Conservation (phyloP, 1,140 invertebrate species). For the Harpegnathos saltator region DNA sequence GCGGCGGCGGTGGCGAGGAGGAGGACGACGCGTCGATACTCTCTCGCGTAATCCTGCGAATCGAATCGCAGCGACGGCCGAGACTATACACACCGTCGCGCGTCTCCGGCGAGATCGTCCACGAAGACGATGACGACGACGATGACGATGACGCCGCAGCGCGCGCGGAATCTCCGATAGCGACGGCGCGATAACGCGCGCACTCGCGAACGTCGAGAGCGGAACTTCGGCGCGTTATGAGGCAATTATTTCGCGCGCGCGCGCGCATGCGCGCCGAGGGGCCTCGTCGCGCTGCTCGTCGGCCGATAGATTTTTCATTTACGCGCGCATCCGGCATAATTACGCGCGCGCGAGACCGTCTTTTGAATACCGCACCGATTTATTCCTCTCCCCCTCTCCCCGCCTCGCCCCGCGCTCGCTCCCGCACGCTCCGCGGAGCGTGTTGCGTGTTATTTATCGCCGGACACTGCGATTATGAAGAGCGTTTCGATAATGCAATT, state of each 20-base stretch:
- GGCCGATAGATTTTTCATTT: slow-evolving; percentile 47
- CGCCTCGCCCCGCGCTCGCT: too few relatives aligned
- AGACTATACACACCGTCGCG: background rate
- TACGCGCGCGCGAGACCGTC: background rate
- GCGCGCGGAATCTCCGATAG: background rate
- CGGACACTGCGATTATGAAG: slow-evolving; percentile 38
- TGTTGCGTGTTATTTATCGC: slow-evolving; percentile 25
- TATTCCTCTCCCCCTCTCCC: slow-evolving; percentile 4
- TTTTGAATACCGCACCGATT: slow-evolving; percentile 51
- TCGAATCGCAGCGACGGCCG: background rate
- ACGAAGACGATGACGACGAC: too few relatives aligned
- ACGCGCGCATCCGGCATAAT: slow-evolving; percentile 27
- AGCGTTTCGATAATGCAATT: slow-evolving; percentile 60
- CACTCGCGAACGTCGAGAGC: too few relatives aligned
- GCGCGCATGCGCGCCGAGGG: background rate
- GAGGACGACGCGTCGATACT: slow-evolving; percentile 29
- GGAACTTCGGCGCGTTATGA: slow-evolving; percentile 2
- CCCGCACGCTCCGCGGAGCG: too few relatives aligned
- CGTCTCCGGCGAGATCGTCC: slow-evolving; percentile 10
- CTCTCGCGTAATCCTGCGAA: slow-evolving; percentile 18
- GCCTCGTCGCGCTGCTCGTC: background rate
- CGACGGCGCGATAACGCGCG: background rate
- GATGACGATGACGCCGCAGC: too few relatives aligned
- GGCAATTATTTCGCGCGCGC: slow-evolving; percentile 39
- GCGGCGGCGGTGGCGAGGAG: too few relatives aligned